These are phyloP conservation scores for Babylonia areolata DNA, from an alignment of 1,140 invertebrate genomes.

Conservation along the genomic window DNA sequence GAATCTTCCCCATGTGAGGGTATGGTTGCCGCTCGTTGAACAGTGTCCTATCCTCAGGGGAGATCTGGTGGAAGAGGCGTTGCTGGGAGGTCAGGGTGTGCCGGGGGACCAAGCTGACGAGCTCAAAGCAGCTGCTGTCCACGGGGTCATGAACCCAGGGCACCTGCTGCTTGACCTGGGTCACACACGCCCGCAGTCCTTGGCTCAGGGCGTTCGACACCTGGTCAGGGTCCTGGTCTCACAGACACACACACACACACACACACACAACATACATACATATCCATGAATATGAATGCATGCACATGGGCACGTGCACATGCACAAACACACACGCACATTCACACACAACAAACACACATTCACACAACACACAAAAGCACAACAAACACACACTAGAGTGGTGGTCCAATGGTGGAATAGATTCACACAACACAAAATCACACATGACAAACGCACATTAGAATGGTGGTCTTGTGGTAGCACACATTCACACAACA, in stretches of 20 bases:
- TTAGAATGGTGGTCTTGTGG: no score
- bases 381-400: no score
- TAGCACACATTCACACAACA: no score
- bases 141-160: slow-evolving; percentile 43
- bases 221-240: slow-evolving; percentile 20
- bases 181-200: slow-evolving; percentile 17
- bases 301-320: not conserved
- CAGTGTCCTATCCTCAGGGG: not conserved
- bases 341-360: no score
- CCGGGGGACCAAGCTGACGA: slow-evolving; percentile 31
- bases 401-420: no score
- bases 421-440: no score
- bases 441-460: no score
- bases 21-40: slow-evolving; percentile 34
- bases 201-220: not conserved
- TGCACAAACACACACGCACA: no score
- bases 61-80: slow-evolving; percentile 20
- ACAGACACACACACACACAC: not conserved
- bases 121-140: slow-evolving; percentile 11
- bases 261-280: not conserved
- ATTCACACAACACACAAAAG: no score
- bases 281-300: not conserved
- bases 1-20: slow-evolving; percentile 35
- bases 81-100: not conserved
- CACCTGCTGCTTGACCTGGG: not conserved